These are phyloP conservation scores for Calvadosia cruxmelitensis DNA, from an alignment of 30 jellyfish, hydroid and myxozoan species.

Conservation along the genomic window DNA sequence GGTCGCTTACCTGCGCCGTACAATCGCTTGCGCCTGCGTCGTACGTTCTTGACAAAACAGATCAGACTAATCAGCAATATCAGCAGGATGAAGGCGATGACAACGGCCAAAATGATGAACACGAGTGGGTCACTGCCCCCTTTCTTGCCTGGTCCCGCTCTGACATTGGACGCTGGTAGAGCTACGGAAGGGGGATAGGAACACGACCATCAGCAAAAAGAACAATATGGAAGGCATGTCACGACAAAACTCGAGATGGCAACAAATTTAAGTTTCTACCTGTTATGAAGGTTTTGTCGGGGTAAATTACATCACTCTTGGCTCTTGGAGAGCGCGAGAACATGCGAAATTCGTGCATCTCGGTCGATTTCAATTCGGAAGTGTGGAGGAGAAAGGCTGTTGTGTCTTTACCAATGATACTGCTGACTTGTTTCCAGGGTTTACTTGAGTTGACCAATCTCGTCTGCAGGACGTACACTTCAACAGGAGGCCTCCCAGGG, in stretches of 20 bases:
- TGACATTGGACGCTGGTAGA: constrained; percentile 9
- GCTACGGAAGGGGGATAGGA: no score
- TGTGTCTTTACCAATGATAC: not conserved
- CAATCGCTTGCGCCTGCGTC: not conserved
- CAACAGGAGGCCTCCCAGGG: constrained; percentile 84
- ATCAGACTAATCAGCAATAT: constrained; percentile 49
- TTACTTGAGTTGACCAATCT: constrained; percentile 9
- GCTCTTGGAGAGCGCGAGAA: constrained; percentile 28
- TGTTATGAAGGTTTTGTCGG: not conserved
- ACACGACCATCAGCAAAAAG: no score
- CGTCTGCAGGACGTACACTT: constrained; percentile 20
- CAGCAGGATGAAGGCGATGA: constrained; percentile 62
- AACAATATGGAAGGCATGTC: no score
- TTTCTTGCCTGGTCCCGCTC: constrained; percentile 9
- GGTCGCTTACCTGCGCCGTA: not conserved
- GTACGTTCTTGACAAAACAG: constrained; percentile 17
- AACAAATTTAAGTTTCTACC: not conserved
- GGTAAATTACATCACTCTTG: constrained; percentile 16
- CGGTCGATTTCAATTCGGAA: not conserved
- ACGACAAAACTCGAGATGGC: no score
- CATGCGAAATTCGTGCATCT: constrained; percentile 25
- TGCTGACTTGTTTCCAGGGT: constrained; percentile 19
- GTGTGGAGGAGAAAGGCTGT: constrained; percentile 7
- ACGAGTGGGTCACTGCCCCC: constrained; percentile 28
- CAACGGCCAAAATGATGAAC: constrained; percentile 57